Percentiles rank a stretch among this genome's conserved stretches.
Conservation (phyloP, 92 coral and sea anemone species). For the Parazoanthus atlanticus region DNA sequence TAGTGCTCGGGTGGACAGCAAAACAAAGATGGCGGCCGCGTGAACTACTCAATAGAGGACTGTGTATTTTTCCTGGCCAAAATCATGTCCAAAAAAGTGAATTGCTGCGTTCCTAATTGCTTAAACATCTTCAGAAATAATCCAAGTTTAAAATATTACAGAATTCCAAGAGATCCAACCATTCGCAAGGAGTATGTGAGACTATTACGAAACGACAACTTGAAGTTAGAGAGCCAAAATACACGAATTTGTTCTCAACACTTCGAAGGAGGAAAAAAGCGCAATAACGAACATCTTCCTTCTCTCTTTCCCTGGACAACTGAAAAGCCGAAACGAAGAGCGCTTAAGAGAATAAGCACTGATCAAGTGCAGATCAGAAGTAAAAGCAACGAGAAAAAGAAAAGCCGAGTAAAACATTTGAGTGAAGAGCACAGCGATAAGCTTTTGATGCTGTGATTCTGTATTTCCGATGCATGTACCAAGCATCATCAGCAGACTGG, state of each 20-base stretch:
- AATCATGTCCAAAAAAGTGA: slow-evolving; percentile 47
- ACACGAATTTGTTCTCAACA: slow-evolving; percentile 61
- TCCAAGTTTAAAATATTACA: slow-evolving; percentile 28
- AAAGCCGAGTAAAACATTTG: slow-evolving; percentile 4
- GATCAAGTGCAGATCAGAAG: slow-evolving; percentile 7
- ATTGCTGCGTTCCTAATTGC: slow-evolving; percentile 62
- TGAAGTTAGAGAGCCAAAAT: slow-evolving; percentile 45
- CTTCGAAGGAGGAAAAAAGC: slow-evolving; percentile 55
- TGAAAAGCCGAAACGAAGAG: slow-evolving; percentile 23
- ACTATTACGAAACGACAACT: slow-evolving; percentile 49
- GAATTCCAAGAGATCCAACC: slow-evolving; percentile 52
- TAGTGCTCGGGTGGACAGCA: slow-evolving; percentile 25
- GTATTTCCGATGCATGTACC: slow-evolving; percentile 22
- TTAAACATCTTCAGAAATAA: slow-evolving; percentile 53
- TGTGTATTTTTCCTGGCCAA: slow-evolving; percentile 14
- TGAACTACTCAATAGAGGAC: slow-evolving; percentile 4
- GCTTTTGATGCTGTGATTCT: slow-evolving; percentile 29
- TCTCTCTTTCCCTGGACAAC: slow-evolving; percentile 56
- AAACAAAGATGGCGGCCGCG: slow-evolving; percentile 20
- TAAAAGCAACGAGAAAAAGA: slow-evolving; percentile 13
- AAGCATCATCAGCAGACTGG: slow-evolving; percentile 2
- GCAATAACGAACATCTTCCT: slow-evolving; percentile 53
- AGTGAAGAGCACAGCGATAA: slow-evolving; percentile 11
- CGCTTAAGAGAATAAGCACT: slow-evolving; percentile 1
- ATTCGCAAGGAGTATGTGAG: slow-evolving; percentile 47